Base-by-base conservation (phyloP, 1,140 invertebrate genomes). In the Drosophila subobscura region DNA sequence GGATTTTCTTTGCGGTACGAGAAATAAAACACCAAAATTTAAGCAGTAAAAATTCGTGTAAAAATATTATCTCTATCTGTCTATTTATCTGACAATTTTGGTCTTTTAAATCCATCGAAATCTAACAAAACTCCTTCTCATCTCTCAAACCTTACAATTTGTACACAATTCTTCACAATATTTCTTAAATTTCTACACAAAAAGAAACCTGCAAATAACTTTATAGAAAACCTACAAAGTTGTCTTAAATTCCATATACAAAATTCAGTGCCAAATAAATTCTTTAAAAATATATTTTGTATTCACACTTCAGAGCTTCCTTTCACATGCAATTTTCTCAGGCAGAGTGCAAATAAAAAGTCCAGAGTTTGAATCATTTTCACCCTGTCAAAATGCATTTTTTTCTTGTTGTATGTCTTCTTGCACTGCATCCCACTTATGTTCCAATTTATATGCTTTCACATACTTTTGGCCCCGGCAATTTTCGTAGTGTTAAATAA, bases 401-500 rank as follows among this genome's bases (percentile, higher is more conserved):
- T 20, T 14, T 22, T 64, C 22, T 47, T 41, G 41, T 45, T 40
- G 29, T 49, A 33, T 55, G 42, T 67, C 63, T 68, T 67, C 63
- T 68, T 67, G 50, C 51, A 56, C 7, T 46, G 49, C 44, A 56
- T 68, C 33, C 33, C 65, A 68, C 65, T 68, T 68, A 68, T 68
- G 65, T 56, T 54, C 33, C 63, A 68, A 68, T 68, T 68, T 68
- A 49, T 68, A 33, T 41, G 63, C 65, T 68, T 68, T 67, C 51
- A 49, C 61, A 67, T 68, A 47, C 41, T 49, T 68, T 67, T 55
- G 64, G 33, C 10, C 33, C 63, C 12, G 63, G 64, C 33, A 44
- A 49, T 66, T 63, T 65, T 65, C 75, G 51, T 58, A 75, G 71
- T 75, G 50, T 65, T 75, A 75, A 75, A 75, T 75, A 75, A 75